A percentile compares a stretch with the other conserved stretches of the same genome.
Evolutionary conservation across 2,113 vertebrate genomes (phyloP).

Genomic region (Mixornis gularis): DNA sequence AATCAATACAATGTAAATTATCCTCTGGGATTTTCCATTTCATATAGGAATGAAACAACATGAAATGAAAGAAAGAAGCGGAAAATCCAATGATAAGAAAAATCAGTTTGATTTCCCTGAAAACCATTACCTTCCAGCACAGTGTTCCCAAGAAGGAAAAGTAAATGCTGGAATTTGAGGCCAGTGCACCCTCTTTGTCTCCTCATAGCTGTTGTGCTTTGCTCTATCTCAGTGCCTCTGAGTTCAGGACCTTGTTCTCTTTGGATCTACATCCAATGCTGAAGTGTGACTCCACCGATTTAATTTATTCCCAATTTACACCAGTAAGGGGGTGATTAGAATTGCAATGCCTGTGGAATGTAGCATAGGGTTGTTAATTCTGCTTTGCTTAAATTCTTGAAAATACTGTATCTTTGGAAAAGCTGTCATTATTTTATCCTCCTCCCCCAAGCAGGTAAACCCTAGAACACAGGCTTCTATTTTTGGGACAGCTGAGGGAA

Average conservation of each 20-base stretch:
- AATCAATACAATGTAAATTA: not conserved
- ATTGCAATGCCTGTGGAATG: not conserved
- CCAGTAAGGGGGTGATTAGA: rapidly evolving
- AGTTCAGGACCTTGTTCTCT: not conserved
- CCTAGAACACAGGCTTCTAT: not conserved
- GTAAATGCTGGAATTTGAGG: not conserved
- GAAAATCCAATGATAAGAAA: not conserved
- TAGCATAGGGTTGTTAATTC: not conserved
- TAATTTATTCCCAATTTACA: not conserved
- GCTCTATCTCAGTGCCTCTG: not conserved
- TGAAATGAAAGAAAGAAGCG: not conserved
- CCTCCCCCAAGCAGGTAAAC: not conserved
- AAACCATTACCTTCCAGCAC: not conserved
- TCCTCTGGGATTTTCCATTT: not conserved
- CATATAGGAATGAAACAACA: not conserved
- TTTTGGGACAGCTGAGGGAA: not conserved
- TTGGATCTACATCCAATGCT: not conserved
- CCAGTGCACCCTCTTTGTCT: not conserved
- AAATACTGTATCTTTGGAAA: not conserved
- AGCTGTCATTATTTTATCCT: not conserved
- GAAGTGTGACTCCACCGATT: rapidly evolving
- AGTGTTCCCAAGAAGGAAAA: not conserved
- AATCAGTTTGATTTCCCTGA: not conserved
- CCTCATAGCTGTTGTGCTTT: not conserved
- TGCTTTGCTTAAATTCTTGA: not conserved